These are phyloP conservation scores for Sander vitreus DNA, from an alignment of 2,113 vertebrate species.

Conservation along the genomic window DNA sequence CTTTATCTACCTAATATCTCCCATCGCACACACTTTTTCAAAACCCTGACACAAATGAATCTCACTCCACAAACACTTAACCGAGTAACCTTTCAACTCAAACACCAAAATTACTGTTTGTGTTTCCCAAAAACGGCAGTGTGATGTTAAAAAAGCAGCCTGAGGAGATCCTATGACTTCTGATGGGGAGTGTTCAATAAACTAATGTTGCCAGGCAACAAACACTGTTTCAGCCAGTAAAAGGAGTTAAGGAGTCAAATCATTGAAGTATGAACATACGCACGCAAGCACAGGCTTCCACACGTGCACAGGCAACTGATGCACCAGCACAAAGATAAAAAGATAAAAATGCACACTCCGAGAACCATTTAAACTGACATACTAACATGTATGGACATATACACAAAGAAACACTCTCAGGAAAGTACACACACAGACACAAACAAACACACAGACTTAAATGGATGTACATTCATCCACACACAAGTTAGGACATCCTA, in stretches of 20 bases:
- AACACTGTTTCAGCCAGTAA: constrained; percentile 40
- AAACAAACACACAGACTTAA: constrained; percentile 5
- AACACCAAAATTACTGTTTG: constrained; percentile 41
- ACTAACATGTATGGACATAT: background rate
- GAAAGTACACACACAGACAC: background rate
- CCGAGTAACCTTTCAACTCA: constrained; percentile 28
- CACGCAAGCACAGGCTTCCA: background rate
- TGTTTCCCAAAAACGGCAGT: constrained; percentile 49
- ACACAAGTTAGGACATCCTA: background rate
- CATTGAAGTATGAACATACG: background rate
- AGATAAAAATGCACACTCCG: background rate
- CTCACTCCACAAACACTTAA: constrained; percentile 9
- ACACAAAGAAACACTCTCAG: background rate
- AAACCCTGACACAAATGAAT: constrained; percentile 29
- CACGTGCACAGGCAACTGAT: background rate
- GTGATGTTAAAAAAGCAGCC: constrained; percentile 20
- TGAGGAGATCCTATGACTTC: constrained; percentile 38
- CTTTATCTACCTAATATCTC: constrained; percentile 37
- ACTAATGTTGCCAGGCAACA: constrained; percentile 76
- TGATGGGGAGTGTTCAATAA: constrained; percentile 59
- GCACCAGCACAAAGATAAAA: background rate
- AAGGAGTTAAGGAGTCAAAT: constrained; percentile 15
- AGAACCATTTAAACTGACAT: background rate
- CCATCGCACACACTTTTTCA: constrained; percentile 30
- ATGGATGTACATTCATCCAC: background rate